Evolutionary conservation across 2,113 vertebrate species (phyloP), one percentile per base, ranked within the genome.

Genomic region (Tor tambroides): DNA sequence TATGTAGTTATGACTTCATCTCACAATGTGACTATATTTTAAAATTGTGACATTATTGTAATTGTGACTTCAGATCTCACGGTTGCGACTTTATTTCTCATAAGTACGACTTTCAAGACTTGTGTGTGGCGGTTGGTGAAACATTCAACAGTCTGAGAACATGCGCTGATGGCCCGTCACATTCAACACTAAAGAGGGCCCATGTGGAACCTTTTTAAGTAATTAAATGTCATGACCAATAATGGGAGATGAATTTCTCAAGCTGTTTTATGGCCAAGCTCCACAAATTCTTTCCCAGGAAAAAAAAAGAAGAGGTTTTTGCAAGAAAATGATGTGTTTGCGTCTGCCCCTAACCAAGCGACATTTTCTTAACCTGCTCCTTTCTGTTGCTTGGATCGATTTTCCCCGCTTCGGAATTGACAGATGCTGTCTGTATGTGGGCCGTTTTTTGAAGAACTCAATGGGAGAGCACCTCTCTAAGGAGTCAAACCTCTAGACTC

Each of bases 341-440:
- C 46, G 80, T 88, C 56, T 86, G 76, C 43, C 41, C 86, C 79
- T 85, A 85, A 77, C 83, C 65, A 85, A 87, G 87, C 72, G 80
- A 83, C 88, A 86, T 91, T 91, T 87, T 85, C 76, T 78, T 88
- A 87, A 91, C 87, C 49, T 84, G 32, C 74, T 89, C 71, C 87
- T 91, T 91, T 89, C 86, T 87, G 90, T 91, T 84, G 56, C 84
- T 43, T 74, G 86, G 89, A 89, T 90, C 76, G 71, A 89, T 91
- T 92, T 84, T 88, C 80, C 23, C 65, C 81, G 65, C 85, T 85
- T 89, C 83, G 30, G 81, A 88, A 90, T 86, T 91, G 90, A 92
- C 88, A 89, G 86, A 85, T 89, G 79, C 56, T 21, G 74, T 17
- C 86, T 69, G 84, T 88, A 83, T 71, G 80, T 81, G 89, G 86